Base-by-base conservation (phyloP, 2,797 vertebrate genomes). In the Nannoperca obscura region DNA sequence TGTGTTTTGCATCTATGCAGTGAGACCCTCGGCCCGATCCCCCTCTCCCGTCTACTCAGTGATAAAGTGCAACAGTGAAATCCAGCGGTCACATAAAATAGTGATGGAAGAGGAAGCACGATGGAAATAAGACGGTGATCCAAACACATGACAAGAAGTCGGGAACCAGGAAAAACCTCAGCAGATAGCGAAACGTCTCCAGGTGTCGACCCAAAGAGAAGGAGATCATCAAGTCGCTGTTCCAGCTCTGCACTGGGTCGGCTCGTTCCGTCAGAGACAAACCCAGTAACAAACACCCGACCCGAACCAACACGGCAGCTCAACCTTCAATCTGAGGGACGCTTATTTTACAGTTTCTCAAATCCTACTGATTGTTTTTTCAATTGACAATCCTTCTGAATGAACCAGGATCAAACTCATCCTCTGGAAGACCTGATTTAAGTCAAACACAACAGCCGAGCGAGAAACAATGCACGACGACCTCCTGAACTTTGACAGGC, bases 41-140 rank as follows among this genome's bases (percentile, higher is more conserved):
- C 12, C 24, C 36, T 36, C 77, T 79, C 62, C 22, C 8, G 32
- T 40, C 62, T 3, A 53, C 64, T 83, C 71, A 8, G 73, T 73
- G 32, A 89, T 93, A 94, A 94, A 94, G 93, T 94, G 94, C 94
- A 83, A 80, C 77, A 92, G 88, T 91, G 70, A 90, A 71, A 77
- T 82, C 75, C 87, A 92, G 83, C 32, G 66, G 59, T 86, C 53
- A 57, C 62, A 77, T 32, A 32, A 78, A 62, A 78, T 11, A 57
- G 71, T 24, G 77, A 79, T 52, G 66, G 34, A 74, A 62, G 70
- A 81, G 77, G 71, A 93, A 78, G 86, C 70, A 57, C 54, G 1
- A 84, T 50, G 71, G 12, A 60, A 42, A 46, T 12, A 27, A 71
- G 66, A 78, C 2, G 2, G 19, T 22, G 24, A 34, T 54, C 20